Evolutionary conservation across 30 jellyfish, hydroid and myxozoan genomes (phyloP).

Genomic region (Turritopsis dohrnii): DNA sequence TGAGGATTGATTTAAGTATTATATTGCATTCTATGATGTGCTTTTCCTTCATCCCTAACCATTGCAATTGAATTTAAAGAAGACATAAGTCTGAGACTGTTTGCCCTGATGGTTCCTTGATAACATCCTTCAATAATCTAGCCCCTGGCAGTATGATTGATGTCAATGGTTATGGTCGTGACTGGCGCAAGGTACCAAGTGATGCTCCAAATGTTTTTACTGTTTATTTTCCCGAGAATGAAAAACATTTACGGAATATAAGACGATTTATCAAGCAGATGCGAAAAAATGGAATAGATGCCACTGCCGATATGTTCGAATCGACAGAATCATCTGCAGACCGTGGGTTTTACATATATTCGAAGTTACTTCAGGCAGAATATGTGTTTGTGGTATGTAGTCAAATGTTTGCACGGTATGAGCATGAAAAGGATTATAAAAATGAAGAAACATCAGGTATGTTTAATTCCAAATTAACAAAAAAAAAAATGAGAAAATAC

Average conservation of each 20-base stretch:
- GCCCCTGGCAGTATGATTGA: background rate
- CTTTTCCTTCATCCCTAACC: too few species aligned
- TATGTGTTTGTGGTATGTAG: constrained; percentile 32
- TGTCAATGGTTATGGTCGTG: background rate
- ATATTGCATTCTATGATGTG: too few species aligned
- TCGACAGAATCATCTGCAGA: constrained; percentile 7
- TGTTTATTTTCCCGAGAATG: constrained; percentile 35
- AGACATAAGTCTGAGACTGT: too few species aligned
- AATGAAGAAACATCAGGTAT: constrained; percentile 1
- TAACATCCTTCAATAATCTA: too few species aligned
- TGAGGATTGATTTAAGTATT: too few species aligned
- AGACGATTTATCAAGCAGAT: constrained; percentile 16
- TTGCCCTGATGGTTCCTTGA: too few species aligned
- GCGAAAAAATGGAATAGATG: constrained; percentile 12
- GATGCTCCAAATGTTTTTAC: constrained; percentile 32
- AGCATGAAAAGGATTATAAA: background rate
- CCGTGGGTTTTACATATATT: background rate
- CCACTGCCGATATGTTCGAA: constrained; percentile 11
- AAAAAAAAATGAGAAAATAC: too few species aligned
- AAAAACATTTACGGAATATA: constrained; percentile 16
- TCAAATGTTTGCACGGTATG: constrained; percentile 3
- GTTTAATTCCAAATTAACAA: too few species aligned
- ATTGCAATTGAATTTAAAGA: too few species aligned
- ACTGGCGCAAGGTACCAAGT: background rate
- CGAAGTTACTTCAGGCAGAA: constrained; percentile 16